Evolutionary conservation across 2,888 invertebrate species (phyloP).

Genomic region (Lottia gigantea): DNA sequence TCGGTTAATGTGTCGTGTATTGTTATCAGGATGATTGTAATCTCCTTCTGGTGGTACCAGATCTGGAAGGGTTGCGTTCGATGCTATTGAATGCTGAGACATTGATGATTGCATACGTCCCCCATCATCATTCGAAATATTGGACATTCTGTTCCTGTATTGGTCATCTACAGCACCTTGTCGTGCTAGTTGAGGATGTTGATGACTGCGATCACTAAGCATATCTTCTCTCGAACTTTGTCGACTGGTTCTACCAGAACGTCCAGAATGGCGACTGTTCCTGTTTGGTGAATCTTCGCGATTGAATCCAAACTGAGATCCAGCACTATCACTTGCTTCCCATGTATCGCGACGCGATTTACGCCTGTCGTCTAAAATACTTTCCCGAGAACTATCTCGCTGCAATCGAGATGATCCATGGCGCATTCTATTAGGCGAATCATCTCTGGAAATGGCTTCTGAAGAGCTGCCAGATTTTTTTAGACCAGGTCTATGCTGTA

Average conservation of each 20-base stretch:
- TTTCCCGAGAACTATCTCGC: slow-evolving; percentile 51
- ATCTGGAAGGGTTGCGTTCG: slow-evolving; percentile 46
- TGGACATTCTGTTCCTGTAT: slow-evolving; percentile 31
- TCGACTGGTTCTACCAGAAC: slow-evolving; percentile 37
- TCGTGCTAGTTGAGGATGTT: slow-evolving; percentile 21
- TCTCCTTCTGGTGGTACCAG: slow-evolving; percentile 37
- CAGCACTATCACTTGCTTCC: slow-evolving; percentile 39
- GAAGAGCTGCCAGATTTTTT: slow-evolving; percentile 53
- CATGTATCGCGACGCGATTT: slow-evolving; percentile 29
- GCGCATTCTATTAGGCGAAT: slow-evolving; percentile 46
- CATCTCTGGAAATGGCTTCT: slow-evolving; percentile 51
- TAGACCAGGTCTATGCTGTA: slow-evolving; percentile 31
- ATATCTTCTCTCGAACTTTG: slow-evolving; percentile 52
- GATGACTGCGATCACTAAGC: slow-evolving; percentile 40
- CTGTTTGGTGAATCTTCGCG: slow-evolving; percentile 57
- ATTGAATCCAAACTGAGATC: slow-evolving; percentile 50
- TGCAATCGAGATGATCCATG: slow-evolving; percentile 27
- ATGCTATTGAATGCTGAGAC: slow-evolving; percentile 37
- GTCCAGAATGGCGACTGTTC: slow-evolving; percentile 31
- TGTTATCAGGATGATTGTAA: slow-evolving; percentile 22
- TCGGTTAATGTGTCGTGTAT: slow-evolving; percentile 26
- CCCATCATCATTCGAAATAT: slow-evolving; percentile 36
- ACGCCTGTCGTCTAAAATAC: slow-evolving; percentile 48
- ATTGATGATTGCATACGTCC: slow-evolving; percentile 32
- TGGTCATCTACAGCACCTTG: slow-evolving; percentile 22